Percentiles rank a stretch among this genome's conserved stretches.
phyloP scores from a whole-genome alignment of 2,797 vertebrate genomes.

The Phalanger gymnotis region DNA sequence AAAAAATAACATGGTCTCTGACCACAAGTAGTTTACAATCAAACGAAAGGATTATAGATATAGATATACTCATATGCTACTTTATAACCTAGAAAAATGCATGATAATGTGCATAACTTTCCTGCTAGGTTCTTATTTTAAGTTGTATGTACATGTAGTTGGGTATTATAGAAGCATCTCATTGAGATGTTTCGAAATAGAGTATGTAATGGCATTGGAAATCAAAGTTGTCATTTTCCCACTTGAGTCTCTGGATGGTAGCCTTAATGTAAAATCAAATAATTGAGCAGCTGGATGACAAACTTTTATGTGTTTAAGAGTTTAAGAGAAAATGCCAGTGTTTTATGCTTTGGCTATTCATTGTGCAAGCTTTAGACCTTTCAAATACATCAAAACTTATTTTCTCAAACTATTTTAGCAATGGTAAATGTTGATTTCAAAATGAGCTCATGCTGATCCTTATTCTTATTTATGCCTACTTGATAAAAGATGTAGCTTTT shows the following conservation, averaged over 20 bases:
- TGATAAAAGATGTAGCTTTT: constrained; percentile 27
- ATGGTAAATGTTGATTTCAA: constrained; percentile 24
- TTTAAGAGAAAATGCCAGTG: constrained; percentile 32
- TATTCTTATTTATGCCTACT: constrained; percentile 29
- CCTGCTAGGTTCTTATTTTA: constrained; percentile 9
- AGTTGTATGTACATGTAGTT: constrained; percentile 32
- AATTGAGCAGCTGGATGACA: constrained; percentile 44
- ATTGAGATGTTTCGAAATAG: not conserved
- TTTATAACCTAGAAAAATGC: not conserved
- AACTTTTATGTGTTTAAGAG: constrained; percentile 40
- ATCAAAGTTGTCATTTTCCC: constrained; percentile 36
- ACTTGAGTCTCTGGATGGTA: constrained; percentile 30
- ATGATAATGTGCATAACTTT: constrained; percentile 33
- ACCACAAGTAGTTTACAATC: not conserved
- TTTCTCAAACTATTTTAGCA: constrained; percentile 48
- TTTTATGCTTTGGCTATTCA: not conserved
- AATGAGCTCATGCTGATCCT: constrained; percentile 18
- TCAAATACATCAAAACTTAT: constrained; percentile 3
- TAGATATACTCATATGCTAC: not conserved
- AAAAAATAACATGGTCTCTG: not conserved
- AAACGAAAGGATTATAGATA: not conserved
- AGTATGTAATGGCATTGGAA: constrained; percentile 39
- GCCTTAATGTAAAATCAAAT: constrained; percentile 26
- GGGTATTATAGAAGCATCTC: constrained; percentile 25
- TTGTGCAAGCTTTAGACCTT: constrained; percentile 29